phyloP scores from a whole-genome alignment of 2,797 vertebrate species.

The Clarias fuscus region DNA sequence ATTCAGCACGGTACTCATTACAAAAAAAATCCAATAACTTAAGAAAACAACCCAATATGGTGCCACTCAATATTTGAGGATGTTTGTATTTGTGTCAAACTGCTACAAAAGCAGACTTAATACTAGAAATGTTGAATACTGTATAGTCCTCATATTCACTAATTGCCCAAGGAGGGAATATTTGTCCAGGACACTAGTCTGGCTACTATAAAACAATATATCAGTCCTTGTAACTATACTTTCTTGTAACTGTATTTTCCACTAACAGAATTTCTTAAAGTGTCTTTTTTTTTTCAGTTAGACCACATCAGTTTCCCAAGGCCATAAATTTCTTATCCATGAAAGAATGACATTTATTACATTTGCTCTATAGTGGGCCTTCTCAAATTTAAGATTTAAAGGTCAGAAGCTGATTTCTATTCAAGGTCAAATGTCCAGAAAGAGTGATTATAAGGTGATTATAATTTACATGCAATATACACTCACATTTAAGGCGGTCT shows the following conservation, averaged over 20 bases:
- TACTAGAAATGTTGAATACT: neutral
- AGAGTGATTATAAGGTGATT: too few species aligned
- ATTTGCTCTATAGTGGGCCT: neutral
- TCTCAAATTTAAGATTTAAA: too few species aligned
- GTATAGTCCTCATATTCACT: neutral
- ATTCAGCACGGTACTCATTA: constrained; percentile 10
- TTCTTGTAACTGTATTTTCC: too few species aligned
- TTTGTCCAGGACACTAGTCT: neutral
- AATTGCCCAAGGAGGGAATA: neutral
- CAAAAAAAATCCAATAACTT: constrained; percentile 18
- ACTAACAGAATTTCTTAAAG: too few species aligned
- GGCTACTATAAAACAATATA: neutral
- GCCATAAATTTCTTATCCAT: neutral
- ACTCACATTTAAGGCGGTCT: too few species aligned
- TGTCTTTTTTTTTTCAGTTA: neutral
- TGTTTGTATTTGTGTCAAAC: neutral
- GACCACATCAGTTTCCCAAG: neutral
- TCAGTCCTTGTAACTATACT: constrained; percentile 9
- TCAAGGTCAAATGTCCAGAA: too few species aligned
- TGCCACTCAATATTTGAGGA: neutral
- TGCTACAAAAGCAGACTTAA: neutral
- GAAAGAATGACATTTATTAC: neutral
- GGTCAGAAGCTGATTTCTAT: too few species aligned
- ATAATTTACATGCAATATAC: too few species aligned
- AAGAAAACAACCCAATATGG: neutral